Base-by-base conservation (phyloP, 2,888 invertebrate species). In the Caenorhabditis sp. region DNA sequence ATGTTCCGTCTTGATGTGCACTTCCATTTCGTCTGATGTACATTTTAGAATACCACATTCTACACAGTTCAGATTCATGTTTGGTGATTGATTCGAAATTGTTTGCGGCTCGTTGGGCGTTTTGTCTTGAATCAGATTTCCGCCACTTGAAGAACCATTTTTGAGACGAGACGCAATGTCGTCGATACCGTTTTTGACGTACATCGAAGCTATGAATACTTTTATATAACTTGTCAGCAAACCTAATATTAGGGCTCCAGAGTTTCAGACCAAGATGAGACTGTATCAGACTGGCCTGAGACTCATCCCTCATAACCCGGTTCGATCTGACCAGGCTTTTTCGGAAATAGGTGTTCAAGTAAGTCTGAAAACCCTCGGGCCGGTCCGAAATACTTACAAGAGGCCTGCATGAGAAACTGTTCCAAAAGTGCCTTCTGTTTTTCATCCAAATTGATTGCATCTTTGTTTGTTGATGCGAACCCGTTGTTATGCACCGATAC, bases 11-110 rank as follows among this genome's bases (percentile, higher is more conserved):
- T 83, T 83, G 66, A 83, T 82, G 72, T 83, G 83, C 8, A 81
- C 68, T 76, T 86, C 86, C 69, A 86, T 74, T 3, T 86, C 86
- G 54, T 86, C 86, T 3, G 81, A 78, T 51, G 79, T 81, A 26
- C 58, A 67, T 66, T 86, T 86, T 24, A 76, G 58, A 19, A 86
- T 72, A 14, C 77, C 78, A 63, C 86, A 86, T 59, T 86, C 86
- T 5, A 81, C 76, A 70, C 86, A 86, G 36, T 79, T 85, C 66
- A 86, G 73, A 21, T 73, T 65, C 77, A 83, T 83, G 1, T 55
- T 14, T 17, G 82, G 82, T 6, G 79, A 77, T 61, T 80, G 69
- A 62, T 82, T 82, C 27, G 70, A 64, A 19, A 79, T 71, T n/a
- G 53, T 55, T 36, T 27, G 53, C 6, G 77, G 69, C 19, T 71